Conservation (phyloP, 2,113 vertebrate species). For the Camelus dromedarius region DNA sequence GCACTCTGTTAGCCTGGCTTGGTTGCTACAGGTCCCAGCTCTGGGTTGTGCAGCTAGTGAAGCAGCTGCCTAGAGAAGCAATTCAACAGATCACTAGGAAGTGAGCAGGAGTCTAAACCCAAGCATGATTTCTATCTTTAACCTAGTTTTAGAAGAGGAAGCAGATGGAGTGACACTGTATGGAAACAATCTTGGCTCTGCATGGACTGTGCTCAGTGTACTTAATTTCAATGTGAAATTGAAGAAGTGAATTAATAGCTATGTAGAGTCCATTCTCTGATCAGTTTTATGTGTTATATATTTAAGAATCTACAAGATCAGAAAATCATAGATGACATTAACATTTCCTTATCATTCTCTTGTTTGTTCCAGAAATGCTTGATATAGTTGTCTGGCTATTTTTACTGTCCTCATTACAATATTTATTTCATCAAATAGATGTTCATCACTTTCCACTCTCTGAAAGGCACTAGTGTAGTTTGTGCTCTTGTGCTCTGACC, state of each 20-base stretch:
- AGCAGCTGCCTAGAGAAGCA: neutral
- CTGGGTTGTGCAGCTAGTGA: neutral
- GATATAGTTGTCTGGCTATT: constrained; percentile 43
- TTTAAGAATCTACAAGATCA: constrained; percentile 24
- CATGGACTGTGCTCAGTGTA: neutral
- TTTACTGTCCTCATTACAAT: constrained; percentile 67
- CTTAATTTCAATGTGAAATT: neutral
- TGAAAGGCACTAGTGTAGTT: constrained; percentile 74
- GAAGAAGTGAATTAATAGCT: neutral
- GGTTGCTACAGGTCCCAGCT: neutral
- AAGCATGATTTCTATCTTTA: neutral
- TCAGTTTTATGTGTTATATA: neutral
- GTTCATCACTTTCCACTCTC: constrained; percentile 64
- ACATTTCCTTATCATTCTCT: neutral
- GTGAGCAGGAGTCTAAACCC: neutral
- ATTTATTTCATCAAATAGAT: constrained; percentile 71
- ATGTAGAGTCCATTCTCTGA: neutral
- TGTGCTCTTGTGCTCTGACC: constrained; percentile 67
- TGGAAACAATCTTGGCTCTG: neutral
- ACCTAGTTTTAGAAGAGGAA: constrained; percentile 27
- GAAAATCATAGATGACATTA: neutral
- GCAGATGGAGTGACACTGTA: neutral
- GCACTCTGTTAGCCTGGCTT: neutral
- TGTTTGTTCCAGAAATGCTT: constrained; percentile 36
- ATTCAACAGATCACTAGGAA: neutral